Percentiles rank a stretch among this genome's conserved stretches.
Evolutionary conservation across 2,113 vertebrate genomes (phyloP).

Genomic region (Empidonax traillii): DNA sequence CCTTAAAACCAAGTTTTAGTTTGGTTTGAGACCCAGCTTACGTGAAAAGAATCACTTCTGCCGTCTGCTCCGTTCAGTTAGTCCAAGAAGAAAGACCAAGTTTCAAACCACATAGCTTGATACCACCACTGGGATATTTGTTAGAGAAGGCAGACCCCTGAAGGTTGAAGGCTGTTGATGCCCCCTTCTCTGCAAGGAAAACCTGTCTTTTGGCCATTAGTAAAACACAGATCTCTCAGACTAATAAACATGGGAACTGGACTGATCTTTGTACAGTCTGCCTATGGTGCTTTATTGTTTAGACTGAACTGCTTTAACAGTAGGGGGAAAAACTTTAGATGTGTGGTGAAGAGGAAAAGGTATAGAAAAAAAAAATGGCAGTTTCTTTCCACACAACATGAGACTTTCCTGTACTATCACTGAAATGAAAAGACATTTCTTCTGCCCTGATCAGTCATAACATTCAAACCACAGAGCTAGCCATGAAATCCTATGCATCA

Average conservation of each 20-base stretch:
- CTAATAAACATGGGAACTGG: slow-evolving; percentile 29
- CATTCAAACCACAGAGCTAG: slow-evolving; percentile 33
- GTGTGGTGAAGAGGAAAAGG: background rate
- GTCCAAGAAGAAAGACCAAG: background rate
- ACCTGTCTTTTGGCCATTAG: background rate
- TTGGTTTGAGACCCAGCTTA: background rate
- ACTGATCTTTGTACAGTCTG: slow-evolving; percentile 46
- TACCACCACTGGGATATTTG: background rate
- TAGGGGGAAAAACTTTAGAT: slow-evolving; percentile 60
- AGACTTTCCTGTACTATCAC: slow-evolving; percentile 50
- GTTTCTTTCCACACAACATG: slow-evolving; percentile 38
- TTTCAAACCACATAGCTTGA: background rate
- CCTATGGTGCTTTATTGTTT: slow-evolving; percentile 19
- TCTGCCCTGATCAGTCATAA: slow-evolving; percentile 48
- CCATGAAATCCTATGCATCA: slow-evolving; percentile 62
- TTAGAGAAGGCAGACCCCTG: background rate
- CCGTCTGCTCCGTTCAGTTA: background rate
- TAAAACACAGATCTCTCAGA: background rate
- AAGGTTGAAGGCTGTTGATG: background rate
- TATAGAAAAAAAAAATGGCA: background rate
- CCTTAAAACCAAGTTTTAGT: background rate
- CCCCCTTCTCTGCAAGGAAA: background rate
- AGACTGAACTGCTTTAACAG: slow-evolving; percentile 59
- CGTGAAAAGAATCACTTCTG: background rate
- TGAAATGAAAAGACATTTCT: slow-evolving; percentile 49